Evolutionary conservation across 2,888 invertebrate species (phyloP).

Genomic region (Ariolimax columbianus): DNA sequence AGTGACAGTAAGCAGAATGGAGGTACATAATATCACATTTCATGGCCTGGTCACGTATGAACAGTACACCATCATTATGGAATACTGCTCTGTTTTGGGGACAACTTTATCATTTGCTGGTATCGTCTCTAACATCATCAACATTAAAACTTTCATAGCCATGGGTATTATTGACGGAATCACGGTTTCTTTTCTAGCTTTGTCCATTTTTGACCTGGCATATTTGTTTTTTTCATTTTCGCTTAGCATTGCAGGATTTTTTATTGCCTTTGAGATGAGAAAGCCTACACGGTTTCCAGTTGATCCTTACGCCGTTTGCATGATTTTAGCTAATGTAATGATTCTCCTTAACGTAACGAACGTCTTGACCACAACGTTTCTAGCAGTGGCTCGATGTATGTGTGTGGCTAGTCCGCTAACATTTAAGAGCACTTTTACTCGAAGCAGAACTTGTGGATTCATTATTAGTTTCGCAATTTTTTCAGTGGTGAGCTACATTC

Average conservation of each 20-base stretch:
- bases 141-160: conserved; percentile 2
- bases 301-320: not conserved
- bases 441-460: not conserved
- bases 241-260: not conserved
- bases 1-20: too few species aligned
- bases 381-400: conserved; percentile 11
- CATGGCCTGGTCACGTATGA: not conserved
- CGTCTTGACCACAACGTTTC: conserved; percentile 18
- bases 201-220: not conserved
- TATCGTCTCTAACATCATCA: conserved; percentile 16
- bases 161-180: conserved; percentile 21
- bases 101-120: not conserved
- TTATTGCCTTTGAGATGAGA: not conserved
- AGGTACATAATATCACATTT: not conserved
- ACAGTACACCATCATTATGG: not conserved
- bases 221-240: not conserved
- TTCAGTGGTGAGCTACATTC: not conserved
- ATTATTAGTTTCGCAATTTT: not conserved
- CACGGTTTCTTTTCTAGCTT: conserved; percentile 1
- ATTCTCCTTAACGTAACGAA: not conserved
- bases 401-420: conserved; percentile 13
- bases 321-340: not conserved
- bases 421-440: conserved; percentile 13
- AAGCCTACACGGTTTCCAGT: not conserved
- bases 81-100: not conserved